Evolutionary conservation across 2,888 invertebrate species (phyloP).

Genomic region (Aphrophora alni): DNA sequence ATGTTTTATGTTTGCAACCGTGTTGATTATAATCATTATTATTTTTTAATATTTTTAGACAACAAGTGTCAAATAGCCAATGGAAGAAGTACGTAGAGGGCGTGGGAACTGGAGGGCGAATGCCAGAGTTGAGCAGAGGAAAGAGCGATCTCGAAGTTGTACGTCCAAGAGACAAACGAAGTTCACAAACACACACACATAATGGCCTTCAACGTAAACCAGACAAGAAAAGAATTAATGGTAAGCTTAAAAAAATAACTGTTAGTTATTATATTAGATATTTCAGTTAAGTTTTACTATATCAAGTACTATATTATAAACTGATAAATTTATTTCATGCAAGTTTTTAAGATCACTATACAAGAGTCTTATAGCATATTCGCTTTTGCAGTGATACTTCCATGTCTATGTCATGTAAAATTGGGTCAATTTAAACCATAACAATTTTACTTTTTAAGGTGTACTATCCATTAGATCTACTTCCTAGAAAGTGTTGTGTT

Average conservation of each 20-base stretch:
- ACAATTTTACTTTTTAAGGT: no score
- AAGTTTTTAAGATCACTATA: no score
- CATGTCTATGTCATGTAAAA: no score
- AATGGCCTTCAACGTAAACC: slow-evolving; percentile 46
- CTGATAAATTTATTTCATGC: no score
- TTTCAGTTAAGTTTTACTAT: background rate
- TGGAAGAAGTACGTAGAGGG: slow-evolving; percentile 61
- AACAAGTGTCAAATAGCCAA: slow-evolving; percentile 58
- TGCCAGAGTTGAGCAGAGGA: slow-evolving; percentile 45
- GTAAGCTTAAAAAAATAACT: background rate
- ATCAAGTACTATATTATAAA: background rate
- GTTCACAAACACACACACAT: slow-evolving; percentile 27
- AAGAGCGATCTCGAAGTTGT: slow-evolving; percentile 56
- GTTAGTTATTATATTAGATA: background rate
- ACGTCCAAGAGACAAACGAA: slow-evolving; percentile 51
- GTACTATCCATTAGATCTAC: no score
- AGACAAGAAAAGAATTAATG: slow-evolving; percentile 46
- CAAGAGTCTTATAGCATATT: no score
- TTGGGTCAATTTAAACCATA: no score
- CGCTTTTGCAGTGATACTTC: no score
- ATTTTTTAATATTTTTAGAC: slow-evolving; percentile 40
- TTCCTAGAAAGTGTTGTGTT: no score
- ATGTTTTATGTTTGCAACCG: no score
- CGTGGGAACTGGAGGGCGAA: slow-evolving; percentile 53
- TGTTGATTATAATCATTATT: no score